These are phyloP conservation scores for Alexandromys fortis DNA, from an alignment of 2,113 vertebrate species.

Conservation along the genomic window DNA sequence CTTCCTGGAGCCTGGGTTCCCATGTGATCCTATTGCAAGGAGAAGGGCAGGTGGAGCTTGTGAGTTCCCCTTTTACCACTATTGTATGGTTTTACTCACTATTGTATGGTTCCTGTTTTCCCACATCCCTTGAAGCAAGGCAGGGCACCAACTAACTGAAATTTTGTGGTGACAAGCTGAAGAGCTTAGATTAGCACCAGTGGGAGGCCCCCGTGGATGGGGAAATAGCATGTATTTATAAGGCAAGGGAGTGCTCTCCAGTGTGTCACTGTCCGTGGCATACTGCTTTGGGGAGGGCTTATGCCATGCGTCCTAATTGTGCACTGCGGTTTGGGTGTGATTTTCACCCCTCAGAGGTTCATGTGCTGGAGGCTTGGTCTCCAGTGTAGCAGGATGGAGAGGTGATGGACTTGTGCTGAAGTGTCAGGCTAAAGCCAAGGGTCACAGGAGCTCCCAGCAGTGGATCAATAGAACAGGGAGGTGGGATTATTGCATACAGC, in stretches of 20 bases:
- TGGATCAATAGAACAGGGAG: background rate
- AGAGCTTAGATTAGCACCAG: background rate
- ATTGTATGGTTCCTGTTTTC: background rate
- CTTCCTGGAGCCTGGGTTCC: background rate
- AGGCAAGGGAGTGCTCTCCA: accelerated
- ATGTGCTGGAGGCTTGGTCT: background rate
- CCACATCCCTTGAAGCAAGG: background rate
- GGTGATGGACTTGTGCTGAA: no score
- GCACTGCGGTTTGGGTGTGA: background rate
- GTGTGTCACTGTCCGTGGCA: background rate
- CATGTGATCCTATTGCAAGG: background rate
- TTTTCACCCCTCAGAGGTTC: background rate
- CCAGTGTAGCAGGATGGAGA: background rate
- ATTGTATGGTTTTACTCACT: background rate
- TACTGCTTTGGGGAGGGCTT: background rate
- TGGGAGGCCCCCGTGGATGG: background rate
- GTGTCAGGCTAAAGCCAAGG: background rate
- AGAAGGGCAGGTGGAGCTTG: background rate
- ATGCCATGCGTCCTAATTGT: background rate
- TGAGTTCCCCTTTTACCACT: no score
- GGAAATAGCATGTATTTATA: background rate
- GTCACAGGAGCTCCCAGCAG: background rate
- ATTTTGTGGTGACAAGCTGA: background rate
- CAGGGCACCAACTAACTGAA: background rate
- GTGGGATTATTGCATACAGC: background rate